These are phyloP conservation scores for Catalaphyllia jardinei DNA, from an alignment of 64 coral and sea anemone species.

Conservation along the genomic window DNA sequence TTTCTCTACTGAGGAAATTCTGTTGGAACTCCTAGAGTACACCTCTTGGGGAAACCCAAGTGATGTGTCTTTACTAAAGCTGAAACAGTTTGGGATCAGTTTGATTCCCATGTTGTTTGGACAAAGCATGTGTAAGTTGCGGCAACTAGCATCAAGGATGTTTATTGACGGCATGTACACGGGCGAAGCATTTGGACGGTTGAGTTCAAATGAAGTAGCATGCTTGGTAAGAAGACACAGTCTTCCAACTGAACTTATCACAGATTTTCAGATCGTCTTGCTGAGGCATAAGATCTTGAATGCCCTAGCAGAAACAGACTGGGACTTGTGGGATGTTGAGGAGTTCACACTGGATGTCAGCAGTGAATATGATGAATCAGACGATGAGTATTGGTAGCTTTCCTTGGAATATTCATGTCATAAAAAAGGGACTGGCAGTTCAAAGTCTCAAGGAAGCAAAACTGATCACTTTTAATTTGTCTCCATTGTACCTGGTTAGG, in stretches of 20 bases:
- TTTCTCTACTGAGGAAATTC: slow-evolving; percentile 64
- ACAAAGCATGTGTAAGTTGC: slow-evolving; percentile 35
- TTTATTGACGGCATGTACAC: slow-evolving; percentile 34
- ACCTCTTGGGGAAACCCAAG: slow-evolving; percentile 20
- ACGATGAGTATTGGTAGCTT: slow-evolving; percentile 84
- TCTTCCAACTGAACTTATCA: slow-evolving; percentile 65
- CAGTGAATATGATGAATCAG: slow-evolving; percentile 82
- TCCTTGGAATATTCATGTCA: background rate
- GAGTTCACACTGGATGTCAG: slow-evolving; percentile 74
- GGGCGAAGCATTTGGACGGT: slow-evolving; percentile 29
- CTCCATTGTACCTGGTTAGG: no score
- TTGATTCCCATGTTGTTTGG: slow-evolving; percentile 74
- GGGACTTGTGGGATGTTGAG: slow-evolving; percentile 82
- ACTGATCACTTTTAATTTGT: no score
- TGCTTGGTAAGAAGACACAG: slow-evolving; percentile 36
- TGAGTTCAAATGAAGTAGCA: slow-evolving; percentile 50
- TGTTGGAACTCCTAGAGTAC: slow-evolving; percentile 79
- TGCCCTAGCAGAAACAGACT: slow-evolving; percentile 66
- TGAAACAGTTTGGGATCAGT: slow-evolving; percentile 43
- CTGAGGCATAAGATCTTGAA: slow-evolving; percentile 71
- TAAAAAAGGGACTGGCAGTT: no score
- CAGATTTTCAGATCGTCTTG: slow-evolving; percentile 74
- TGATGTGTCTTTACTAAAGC: slow-evolving; percentile 43
- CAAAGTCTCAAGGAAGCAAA: no score
- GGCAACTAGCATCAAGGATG: slow-evolving; percentile 66